phyloP scores from a whole-genome alignment of 1,140 invertebrate genomes.

The Micrasema minimum region DNA sequence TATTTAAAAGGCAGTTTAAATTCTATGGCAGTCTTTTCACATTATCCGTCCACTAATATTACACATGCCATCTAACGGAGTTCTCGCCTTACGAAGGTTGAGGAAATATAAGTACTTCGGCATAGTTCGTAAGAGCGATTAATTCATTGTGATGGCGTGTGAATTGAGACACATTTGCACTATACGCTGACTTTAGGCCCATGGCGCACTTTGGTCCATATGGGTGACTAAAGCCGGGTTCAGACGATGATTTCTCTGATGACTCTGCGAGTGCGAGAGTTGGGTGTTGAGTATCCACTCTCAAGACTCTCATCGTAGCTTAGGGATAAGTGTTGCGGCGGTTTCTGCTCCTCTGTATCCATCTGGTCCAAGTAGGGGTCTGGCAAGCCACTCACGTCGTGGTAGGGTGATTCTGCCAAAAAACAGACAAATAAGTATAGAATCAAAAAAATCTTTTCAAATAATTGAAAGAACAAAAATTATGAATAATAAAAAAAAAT shows the following conservation, averaged over 20 bases:
- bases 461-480: background rate
- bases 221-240: constrained; percentile 58
- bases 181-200: constrained; percentile 26
- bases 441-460: background rate
- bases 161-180: constrained; percentile 37
- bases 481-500: too few species aligned
- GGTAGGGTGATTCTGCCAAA: constrained; percentile 86
- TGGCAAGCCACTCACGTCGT: constrained; percentile 89
- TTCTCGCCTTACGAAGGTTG: too few species aligned
- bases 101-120: too few species aligned
- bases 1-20: constrained; percentile 49
- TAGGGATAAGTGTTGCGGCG: constrained; percentile 84
- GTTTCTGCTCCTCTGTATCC: constrained; percentile 75
- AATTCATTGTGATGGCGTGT: background rate
- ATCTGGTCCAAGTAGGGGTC: constrained; percentile 87
- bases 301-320: constrained; percentile 93
- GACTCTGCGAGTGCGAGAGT: constrained; percentile 87
- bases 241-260: constrained; percentile 95
- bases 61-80: background rate
- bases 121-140: too few species aligned
- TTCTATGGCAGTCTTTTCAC: constrained; percentile 52
- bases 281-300: constrained; percentile 92
- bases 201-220: constrained; percentile 26
- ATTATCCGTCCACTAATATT: constrained; percentile 3
- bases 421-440: background rate